Evolutionary conservation across 2,888 invertebrate species (phyloP).

Genomic region (Tineola bisselliella): DNA sequence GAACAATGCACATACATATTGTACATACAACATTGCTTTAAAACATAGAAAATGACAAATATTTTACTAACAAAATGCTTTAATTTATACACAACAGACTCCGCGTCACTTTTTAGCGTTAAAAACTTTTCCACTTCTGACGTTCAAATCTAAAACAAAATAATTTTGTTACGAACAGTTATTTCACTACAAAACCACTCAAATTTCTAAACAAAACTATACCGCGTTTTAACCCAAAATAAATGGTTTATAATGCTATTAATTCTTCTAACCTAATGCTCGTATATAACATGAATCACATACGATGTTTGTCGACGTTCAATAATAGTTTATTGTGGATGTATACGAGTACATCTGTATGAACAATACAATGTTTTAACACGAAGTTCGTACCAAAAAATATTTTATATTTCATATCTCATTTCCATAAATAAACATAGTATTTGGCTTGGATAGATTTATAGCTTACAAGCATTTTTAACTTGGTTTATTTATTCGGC

Average conservation of each 20-base stretch:
- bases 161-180: background rate
- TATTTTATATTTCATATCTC: background rate
- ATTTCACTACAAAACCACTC: slow-evolving; percentile 6
- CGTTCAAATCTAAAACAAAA: background rate
- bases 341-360: no score
- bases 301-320: no score
- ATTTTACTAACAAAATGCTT: background rate
- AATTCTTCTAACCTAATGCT: background rate
- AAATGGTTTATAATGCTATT: background rate
- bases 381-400: no score
- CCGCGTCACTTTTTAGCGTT: background rate
- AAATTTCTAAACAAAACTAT: background rate
- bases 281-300: no score
- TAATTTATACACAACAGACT: slow-evolving; percentile 2
- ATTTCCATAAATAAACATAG: background rate
- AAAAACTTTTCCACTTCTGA: slow-evolving; percentile 1
- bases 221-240: background rate
- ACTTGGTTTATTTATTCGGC: slow-evolving; percentile 54
- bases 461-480: slow-evolving; percentile 36
- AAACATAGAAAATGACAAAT: background rate
- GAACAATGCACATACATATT: background rate
- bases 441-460: background rate
- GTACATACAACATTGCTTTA: background rate
- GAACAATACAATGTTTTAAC: no score
- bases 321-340: no score